These are phyloP conservation scores for Kryptolebias ocellatus DNA, from an alignment of 2,797 vertebrate species.

Conservation along the genomic window DNA sequence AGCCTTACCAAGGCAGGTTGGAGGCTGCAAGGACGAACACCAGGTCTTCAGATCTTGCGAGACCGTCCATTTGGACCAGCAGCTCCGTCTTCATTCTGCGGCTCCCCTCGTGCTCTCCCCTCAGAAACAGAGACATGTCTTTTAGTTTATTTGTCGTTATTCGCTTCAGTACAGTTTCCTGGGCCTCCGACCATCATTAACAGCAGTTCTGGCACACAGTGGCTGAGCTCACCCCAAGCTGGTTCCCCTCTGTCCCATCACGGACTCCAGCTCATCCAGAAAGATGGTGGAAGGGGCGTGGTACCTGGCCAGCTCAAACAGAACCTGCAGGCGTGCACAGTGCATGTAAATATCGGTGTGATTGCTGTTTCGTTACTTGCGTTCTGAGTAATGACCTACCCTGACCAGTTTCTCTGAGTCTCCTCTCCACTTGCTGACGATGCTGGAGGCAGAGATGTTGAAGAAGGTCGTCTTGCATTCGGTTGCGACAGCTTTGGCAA, in stretches of 20 bases:
- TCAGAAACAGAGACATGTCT: conserved; percentile 51
- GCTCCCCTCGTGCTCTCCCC: conserved; percentile 93
- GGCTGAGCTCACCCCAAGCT: conserved; percentile 81
- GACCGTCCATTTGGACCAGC: conserved; percentile 96
- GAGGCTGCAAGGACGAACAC: conserved; percentile 97
- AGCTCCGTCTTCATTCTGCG: conserved; percentile 95
- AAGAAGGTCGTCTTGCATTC: conserved; percentile 97
- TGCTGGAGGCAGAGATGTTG: conserved; percentile 97
- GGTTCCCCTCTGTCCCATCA: conserved; percentile 93
- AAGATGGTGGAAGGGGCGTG: conserved; percentile 98
- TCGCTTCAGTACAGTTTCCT: neutral
- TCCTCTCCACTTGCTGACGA: conserved; percentile 98
- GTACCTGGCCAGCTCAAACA: conserved; percentile 95
- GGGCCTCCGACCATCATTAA: neutral
- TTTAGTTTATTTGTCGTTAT: neutral
- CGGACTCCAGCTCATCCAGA: conserved; percentile 95
- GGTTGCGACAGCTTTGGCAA: conserved; percentile 96
- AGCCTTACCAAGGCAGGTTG: conserved; percentile 91
- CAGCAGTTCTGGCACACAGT: neutral
- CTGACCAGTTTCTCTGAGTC: conserved; percentile 97
- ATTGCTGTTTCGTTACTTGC: neutral
- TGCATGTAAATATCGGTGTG: neutral
- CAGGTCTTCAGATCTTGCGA: conserved; percentile 91
- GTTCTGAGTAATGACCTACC: conserved; percentile 73
- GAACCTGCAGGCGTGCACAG: conserved; percentile 76